Conservation (phyloP, 2,888 invertebrate genomes). For the Tethea ocularis region DNA sequence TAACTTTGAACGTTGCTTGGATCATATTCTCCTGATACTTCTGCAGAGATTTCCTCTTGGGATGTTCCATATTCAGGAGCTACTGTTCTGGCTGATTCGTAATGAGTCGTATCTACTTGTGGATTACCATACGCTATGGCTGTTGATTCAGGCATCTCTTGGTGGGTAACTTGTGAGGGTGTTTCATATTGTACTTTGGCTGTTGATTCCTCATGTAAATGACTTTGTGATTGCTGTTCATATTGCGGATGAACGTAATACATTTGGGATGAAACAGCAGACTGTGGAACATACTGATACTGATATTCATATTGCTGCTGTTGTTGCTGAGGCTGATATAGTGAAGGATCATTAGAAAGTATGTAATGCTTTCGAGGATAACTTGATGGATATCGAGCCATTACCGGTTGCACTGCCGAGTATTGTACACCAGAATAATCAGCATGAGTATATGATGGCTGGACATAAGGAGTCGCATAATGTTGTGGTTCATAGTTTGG, state of each 20-base stretch:
- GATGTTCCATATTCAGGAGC: slow-evolving; percentile 37
- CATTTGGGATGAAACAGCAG: slow-evolving; percentile 47
- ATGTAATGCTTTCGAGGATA: slow-evolving; percentile 59
- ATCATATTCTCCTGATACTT: slow-evolving; percentile 29
- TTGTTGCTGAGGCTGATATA: slow-evolving; percentile 58
- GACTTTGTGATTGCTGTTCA: slow-evolving; percentile 47
- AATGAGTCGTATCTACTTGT: slow-evolving; percentile 36
- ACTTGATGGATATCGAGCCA: slow-evolving; percentile 72
- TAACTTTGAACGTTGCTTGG: slow-evolving; percentile 29
- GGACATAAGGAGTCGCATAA: slow-evolving; percentile 67
- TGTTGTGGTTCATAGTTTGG: slow-evolving; percentile 59
- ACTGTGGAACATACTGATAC: slow-evolving; percentile 62
- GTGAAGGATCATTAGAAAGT: slow-evolving; percentile 53
- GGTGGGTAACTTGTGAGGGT: slow-evolving; percentile 42
- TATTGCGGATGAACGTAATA: slow-evolving; percentile 64
- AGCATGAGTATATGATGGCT: slow-evolving; percentile 71
- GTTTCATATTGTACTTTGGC: slow-evolving; percentile 47
- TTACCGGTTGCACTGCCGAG: slow-evolving; percentile 77
- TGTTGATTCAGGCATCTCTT: slow-evolving; percentile 39
- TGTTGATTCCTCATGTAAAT: slow-evolving; percentile 30
- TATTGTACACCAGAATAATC: slow-evolving; percentile 76
- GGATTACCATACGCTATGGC: slow-evolving; percentile 35
- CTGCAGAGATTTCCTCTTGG: slow-evolving; percentile 22
- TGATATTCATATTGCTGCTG: slow-evolving; percentile 66
- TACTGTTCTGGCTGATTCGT: slow-evolving; percentile 33